Evolutionary conservation across 2,113 vertebrate species (phyloP), one percentile per base, ranked within the genome.

Genomic region (Calonectris borealis): DNA sequence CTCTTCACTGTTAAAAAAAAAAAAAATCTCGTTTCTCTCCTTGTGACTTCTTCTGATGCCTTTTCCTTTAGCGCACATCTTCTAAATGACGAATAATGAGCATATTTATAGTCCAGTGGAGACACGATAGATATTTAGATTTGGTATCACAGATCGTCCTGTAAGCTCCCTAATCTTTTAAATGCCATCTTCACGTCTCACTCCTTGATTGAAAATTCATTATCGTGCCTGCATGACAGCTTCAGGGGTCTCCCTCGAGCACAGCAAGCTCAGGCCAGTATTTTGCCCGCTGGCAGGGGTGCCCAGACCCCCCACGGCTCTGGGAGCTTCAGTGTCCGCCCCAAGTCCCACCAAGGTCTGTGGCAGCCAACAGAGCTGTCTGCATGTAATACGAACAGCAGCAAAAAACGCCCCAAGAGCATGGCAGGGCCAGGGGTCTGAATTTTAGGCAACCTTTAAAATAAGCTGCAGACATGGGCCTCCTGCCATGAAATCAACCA

Each of bases 261-360:
- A 34, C 54, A 57, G 82, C 38, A 32, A 86, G 42, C 58, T 64
- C 60, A 73, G 54, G 44, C 13, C 19, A 6, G 38, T 15, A 54
- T 62, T 85, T 9, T 94, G 27, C 36, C 32, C 0, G 1, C 42
- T 76, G 66, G 26, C 42, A 70, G 27, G 26, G 27, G 5, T 58
- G 48, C 40, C 55, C 0, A 0, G n/a, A 52, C 21, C 32, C 68
- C 65, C 21, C 69, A n/a, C 0, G 0, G 48, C 62, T 26, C 71
- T 60, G 79, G 48, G 48, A 71, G 48, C 42, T 87, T 46, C 6
- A 1, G 7, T 16, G 71, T 46, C 61, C 4, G 2, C 31, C 71
- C 44, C 60, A 83, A 80, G 55, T 54, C 40, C 44, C 68, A 57
- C 44, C 0, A 0, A 70, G 20, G 27, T 40, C 72, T 52, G 54